phyloP scores from a whole-genome alignment of 2,797 vertebrate genomes.

The Thripadectes ignobilis region DNA sequence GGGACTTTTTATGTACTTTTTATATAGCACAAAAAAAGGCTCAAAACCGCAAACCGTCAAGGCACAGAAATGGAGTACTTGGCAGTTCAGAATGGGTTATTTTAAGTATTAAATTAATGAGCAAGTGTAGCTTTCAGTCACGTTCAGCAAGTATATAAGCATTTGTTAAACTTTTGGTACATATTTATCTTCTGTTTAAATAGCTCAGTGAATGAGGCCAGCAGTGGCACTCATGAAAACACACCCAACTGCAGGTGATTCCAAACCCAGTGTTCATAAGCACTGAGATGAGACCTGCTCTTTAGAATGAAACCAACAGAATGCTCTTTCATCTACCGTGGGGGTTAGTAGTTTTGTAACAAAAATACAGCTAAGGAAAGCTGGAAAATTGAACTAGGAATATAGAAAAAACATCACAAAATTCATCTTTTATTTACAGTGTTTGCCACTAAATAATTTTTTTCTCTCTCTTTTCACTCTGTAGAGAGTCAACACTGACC shows the following conservation, averaged over 20 bases:
- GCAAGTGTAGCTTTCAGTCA: not conserved
- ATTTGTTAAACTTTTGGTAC: not conserved
- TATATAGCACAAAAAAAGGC: not conserved
- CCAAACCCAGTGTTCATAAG: not conserved
- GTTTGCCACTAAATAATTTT: not conserved
- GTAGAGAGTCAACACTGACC: not conserved
- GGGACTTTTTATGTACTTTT: not conserved
- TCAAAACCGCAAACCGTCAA: not conserved
- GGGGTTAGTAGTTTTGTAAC: not conserved
- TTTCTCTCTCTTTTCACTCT: not conserved
- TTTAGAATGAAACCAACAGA: slow-evolving; percentile 36
- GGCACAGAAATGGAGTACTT: not conserved
- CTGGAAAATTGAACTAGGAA: slow-evolving; percentile 1
- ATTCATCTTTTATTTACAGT: slow-evolving; percentile 4
- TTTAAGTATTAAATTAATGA: not conserved
- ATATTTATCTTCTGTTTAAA: not conserved
- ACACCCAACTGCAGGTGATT: not conserved
- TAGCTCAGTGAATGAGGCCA: not conserved
- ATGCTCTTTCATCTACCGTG: not conserved
- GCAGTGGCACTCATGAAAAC: not conserved
- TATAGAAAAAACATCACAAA: not conserved
- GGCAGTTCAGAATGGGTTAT: not conserved
- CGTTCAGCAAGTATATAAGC: not conserved
- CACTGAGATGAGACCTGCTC: not conserved
- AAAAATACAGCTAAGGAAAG: not conserved